A percentile compares a stretch with the other conserved stretches of the same genome.
These are phyloP conservation scores for Ptychobarbus kaznakovi DNA, from an alignment of 2,797 vertebrate species.

Conservation along the genomic window DNA sequence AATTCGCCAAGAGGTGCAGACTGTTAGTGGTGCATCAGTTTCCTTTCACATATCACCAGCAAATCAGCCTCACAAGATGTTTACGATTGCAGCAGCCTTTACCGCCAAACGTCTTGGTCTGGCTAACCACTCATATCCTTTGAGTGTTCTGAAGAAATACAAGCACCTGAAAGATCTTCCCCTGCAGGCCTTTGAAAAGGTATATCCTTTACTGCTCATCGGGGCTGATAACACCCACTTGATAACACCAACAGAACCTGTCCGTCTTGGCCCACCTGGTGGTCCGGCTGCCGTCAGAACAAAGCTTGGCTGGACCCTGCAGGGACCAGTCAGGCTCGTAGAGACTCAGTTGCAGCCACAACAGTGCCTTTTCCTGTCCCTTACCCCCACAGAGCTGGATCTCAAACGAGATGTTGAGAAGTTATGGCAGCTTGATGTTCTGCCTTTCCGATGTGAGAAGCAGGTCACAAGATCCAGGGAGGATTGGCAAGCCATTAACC, in stretches of 20 bases:
- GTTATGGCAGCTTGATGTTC: background rate
- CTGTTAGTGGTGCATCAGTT: no score
- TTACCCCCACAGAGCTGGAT: background rate
- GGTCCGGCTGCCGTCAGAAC: background rate
- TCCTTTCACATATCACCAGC: conserved; percentile 7
- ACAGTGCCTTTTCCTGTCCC: conserved; percentile 39
- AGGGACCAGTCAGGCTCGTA: conserved; percentile 33
- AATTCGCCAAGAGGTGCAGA: no score
- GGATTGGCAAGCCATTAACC: background rate
- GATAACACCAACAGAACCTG: conserved; percentile 13
- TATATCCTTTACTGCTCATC: background rate
- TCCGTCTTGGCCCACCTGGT: background rate
- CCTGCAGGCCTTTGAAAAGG: background rate
- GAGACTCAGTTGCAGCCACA: conserved; percentile 3
- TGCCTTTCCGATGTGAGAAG: background rate
- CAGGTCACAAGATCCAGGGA: background rate
- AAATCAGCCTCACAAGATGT: background rate
- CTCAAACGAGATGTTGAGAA: background rate
- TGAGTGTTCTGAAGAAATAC: background rate
- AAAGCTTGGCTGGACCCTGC: background rate
- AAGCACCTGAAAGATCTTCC: conserved; percentile 10
- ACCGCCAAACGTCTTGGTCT: background rate
- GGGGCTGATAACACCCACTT: conserved; percentile 12
- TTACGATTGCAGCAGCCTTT: background rate
- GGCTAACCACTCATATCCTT: background rate